These are phyloP conservation scores for Agapostemon virescens DNA, from an alignment of 2,888 invertebrate genomes.

Conservation along the genomic window DNA sequence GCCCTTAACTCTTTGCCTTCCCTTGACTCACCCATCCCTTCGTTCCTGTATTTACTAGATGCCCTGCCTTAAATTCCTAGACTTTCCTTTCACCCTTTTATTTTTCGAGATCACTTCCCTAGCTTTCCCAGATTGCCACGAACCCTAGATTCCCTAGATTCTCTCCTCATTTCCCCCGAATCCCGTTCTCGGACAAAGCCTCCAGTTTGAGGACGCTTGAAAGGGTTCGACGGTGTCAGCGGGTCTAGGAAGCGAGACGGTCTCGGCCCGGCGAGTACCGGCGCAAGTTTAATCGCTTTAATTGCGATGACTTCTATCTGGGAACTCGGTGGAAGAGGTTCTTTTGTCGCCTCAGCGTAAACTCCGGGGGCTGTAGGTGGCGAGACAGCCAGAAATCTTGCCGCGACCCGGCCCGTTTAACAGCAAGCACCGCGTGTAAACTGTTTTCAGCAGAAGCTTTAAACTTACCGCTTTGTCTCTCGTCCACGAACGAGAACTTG, in stretches of 20 bases:
- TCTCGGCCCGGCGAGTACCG: neutral
- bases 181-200: neutral
- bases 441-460: constrained; percentile 49
- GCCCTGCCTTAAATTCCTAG: too few relatives aligned
- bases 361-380: constrained; percentile 1
- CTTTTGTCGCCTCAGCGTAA: constrained; percentile 7
- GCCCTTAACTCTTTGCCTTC: too few relatives aligned
- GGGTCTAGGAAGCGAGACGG: neutral
- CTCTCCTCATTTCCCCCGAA: too few relatives aligned
- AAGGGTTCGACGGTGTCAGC: neutral
- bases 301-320: constrained; percentile 9
- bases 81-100: too few relatives aligned
- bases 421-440: constrained; percentile 38
- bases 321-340: neutral
- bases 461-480: constrained; percentile 49
- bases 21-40: too few relatives aligned
- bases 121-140: neutral
- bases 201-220: neutral
- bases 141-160: neutral
- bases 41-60: too few relatives aligned
- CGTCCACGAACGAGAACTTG: constrained; percentile 6
- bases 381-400: constrained; percentile 20
- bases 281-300: constrained; percentile 7
- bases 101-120: too few relatives aligned
- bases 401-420: constrained; percentile 25